Conservation (phyloP, 2,888 invertebrate species). For the Sesia bembeciformis region DNA sequence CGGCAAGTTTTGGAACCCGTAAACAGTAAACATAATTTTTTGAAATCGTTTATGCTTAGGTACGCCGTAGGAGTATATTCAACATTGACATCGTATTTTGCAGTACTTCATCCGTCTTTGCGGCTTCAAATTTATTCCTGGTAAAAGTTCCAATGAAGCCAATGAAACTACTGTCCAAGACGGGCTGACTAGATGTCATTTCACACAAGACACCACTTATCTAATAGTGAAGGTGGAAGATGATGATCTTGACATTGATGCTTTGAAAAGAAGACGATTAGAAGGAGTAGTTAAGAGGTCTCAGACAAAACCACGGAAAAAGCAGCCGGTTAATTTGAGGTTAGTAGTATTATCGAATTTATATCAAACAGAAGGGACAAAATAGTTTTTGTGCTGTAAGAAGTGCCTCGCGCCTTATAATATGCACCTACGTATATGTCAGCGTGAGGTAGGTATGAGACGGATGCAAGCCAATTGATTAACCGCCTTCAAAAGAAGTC, state of each 20-base stretch:
- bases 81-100: background rate
- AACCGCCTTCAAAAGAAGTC: too few species aligned
- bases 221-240: conserved; percentile 49
- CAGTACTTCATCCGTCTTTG: conserved; percentile 35
- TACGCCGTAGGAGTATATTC: too few species aligned
- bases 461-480: too few species aligned
- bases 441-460: too few species aligned
- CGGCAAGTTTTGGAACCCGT: too few species aligned
- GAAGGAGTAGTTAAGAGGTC: conserved; percentile 30
- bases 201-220: conserved; percentile 44
- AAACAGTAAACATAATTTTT: too few species aligned
- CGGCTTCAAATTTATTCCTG: conserved; percentile 47
- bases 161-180: conserved; percentile 21
- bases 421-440: too few species aligned
- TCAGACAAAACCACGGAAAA: conserved; percentile 27
- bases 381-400: too few species aligned
- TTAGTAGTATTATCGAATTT: conserved; percentile 9
- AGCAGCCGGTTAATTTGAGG: conserved; percentile 51
- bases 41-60: too few species aligned
- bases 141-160: conserved; percentile 14
- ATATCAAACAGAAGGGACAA: too few species aligned
- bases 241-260: conserved; percentile 22
- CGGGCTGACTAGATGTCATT: conserved; percentile 36
- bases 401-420: too few species aligned
- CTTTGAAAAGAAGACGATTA: conserved; percentile 25